These are phyloP conservation scores for Pelobates cultripes DNA, from an alignment of 2,797 vertebrate species.

Conservation along the genomic window DNA sequence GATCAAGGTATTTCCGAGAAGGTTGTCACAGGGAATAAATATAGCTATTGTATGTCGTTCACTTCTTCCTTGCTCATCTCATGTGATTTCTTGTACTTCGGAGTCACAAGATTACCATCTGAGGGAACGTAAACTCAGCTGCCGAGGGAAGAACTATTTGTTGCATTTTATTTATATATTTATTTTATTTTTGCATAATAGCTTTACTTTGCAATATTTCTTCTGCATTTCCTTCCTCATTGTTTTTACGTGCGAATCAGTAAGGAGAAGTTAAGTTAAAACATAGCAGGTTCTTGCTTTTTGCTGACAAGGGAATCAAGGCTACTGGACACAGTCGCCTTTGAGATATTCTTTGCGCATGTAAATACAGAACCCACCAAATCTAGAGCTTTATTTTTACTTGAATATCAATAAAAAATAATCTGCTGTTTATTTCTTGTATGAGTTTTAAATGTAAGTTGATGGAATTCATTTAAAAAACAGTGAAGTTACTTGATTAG, in stretches of 20 bases:
- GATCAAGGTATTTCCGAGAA: slow-evolving; percentile 91
- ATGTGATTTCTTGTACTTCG: slow-evolving; percentile 85
- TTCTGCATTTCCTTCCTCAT: slow-evolving; percentile 81
- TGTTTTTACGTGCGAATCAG: slow-evolving; percentile 71
- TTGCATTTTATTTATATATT: slow-evolving; percentile 47
- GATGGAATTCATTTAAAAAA: too few species aligned
- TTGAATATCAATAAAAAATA: too few species aligned
- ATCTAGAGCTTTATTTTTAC: too few species aligned
- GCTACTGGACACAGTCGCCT: too few species aligned
- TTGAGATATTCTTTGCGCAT: too few species aligned
- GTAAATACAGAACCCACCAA: too few species aligned
- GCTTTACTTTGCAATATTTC: slow-evolving; percentile 73
- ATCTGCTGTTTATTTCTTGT: too few species aligned
- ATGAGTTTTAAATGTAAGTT: too few species aligned
- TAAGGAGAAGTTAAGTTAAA: slow-evolving; percentile 77
- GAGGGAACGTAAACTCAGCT: slow-evolving; percentile 70
- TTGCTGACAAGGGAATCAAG: neutral
- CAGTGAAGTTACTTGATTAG: too few species aligned
- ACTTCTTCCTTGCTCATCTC: slow-evolving; percentile 76
- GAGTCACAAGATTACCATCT: slow-evolving; percentile 89
- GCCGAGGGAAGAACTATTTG: slow-evolving; percentile 72
- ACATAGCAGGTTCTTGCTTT: slow-evolving; percentile 64
- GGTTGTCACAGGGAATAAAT: slow-evolving; percentile 74
- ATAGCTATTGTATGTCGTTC: slow-evolving; percentile 81
- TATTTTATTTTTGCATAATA: slow-evolving; percentile 72